A percentile compares a stretch with the other conserved stretches of the same genome.
phyloP scores from a whole-genome alignment of 2,797 vertebrate genomes.

The Ceyx erithaca region DNA sequence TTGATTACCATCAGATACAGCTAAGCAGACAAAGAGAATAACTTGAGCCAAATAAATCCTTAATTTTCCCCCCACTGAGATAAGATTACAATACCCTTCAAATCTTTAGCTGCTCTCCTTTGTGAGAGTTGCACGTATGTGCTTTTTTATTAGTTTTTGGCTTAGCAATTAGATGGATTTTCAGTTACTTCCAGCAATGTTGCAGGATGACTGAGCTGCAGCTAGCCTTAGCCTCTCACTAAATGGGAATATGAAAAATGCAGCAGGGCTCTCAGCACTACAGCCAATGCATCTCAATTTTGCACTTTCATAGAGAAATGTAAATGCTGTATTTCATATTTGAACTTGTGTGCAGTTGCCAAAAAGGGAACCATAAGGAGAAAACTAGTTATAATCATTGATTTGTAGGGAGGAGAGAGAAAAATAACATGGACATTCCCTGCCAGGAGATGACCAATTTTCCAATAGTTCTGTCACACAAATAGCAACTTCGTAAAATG shows the following conservation, averaged over 20 bases:
- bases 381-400: conserved; percentile 15
- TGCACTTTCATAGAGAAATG: conserved; percentile 18
- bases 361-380: not conserved
- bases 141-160: conserved; percentile 50
- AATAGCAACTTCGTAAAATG: not conserved
- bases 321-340: conserved; percentile 5
- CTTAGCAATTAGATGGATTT: conserved; percentile 52
- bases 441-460: conserved; percentile 53
- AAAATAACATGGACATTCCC: not conserved
- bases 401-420: not conserved
- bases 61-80: conserved; percentile 39
- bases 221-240: not conserved
- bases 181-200: conserved; percentile 23
- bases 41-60: conserved; percentile 48
- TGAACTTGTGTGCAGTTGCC: not conserved
- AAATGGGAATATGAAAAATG: conserved; percentile 55
- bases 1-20: conserved; percentile 23
- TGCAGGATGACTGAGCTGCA: conserved; percentile 35
- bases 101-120: conserved; percentile 32
- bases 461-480: conserved; percentile 34
- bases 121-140: not conserved
- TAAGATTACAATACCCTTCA: conserved; percentile 49
- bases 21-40: conserved; percentile 48
- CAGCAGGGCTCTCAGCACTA: not conserved
- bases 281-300: conserved; percentile 45